Conservation (phyloP, 1,140 invertebrate genomes). For the Scaptomyza hsui region DNA sequence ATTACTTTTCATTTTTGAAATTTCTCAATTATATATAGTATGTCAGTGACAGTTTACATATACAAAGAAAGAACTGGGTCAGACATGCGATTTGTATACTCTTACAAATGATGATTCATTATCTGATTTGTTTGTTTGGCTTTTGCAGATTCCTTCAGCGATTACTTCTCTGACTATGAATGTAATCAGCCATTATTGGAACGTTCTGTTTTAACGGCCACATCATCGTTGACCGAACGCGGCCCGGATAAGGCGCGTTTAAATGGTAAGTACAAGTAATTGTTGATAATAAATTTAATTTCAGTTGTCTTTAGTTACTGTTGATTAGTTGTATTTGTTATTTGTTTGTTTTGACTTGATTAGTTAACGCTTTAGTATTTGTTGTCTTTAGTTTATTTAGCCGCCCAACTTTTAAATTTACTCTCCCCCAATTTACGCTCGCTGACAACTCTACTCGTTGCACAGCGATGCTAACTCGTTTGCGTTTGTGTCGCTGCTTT, state of each 20-base stretch:
- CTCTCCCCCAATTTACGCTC: background rate
- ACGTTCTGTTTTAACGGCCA: constrained; percentile 89
- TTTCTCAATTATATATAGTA: constrained; percentile 51
- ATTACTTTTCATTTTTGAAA: constrained; percentile 27
- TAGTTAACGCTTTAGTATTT: constrained; percentile 30
- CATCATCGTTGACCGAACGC: constrained; percentile 90
- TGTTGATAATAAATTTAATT: background rate
- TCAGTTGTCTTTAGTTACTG: constrained; percentile 1
- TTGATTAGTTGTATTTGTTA: constrained; percentile 20
- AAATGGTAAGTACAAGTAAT: constrained; percentile 88
- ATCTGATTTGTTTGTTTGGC: constrained; percentile 18
- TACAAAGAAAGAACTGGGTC: constrained; percentile 45
- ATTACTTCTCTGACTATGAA: constrained; percentile 85
- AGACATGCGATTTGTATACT: constrained; percentile 8
- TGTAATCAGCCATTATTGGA: constrained; percentile 92
- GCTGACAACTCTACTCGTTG: constrained; percentile 28
- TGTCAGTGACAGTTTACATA: constrained; percentile 56
- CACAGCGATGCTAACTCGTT: constrained; percentile 33
- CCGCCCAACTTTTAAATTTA: constrained; percentile 25
- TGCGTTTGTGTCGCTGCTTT: constrained; percentile 17
- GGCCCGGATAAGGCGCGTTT: constrained; percentile 92
- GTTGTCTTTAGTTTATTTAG: constrained; percentile 12
- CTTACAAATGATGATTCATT: background rate
- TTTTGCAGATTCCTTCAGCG: constrained; percentile 74
- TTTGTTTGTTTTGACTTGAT: constrained; percentile 25